Conservation (phyloP, 2,113 vertebrate genomes). For the Argyrosomus japonicus region DNA sequence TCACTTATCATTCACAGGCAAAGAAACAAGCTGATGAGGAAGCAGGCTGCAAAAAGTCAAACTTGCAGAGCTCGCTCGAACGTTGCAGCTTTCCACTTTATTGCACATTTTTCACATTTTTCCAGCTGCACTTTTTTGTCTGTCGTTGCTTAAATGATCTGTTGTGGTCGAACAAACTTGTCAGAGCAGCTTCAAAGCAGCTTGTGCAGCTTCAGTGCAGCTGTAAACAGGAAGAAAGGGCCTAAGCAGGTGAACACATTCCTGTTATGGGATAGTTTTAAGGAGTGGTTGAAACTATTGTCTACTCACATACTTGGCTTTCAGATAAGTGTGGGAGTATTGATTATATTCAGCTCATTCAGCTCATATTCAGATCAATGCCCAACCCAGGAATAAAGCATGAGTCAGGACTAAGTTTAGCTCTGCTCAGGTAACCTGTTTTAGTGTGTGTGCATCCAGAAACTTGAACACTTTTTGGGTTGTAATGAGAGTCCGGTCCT, state of each 20-base stretch:
- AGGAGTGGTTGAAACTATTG: slow-evolving; percentile 61
- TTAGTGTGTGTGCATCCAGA: background rate
- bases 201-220: background rate
- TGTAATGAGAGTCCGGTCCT: background rate
- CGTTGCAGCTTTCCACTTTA: background rate
- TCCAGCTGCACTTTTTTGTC: background rate
- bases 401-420: no score
- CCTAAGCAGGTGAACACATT: slow-evolving; percentile 42
- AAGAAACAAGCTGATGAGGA: background rate
- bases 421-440: background rate
- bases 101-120: background rate
- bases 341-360: slow-evolving; percentile 18
- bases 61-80: background rate
- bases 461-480: background rate
- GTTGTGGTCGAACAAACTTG: background rate
- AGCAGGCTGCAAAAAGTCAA: background rate
- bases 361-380: no score
- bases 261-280: slow-evolving; percentile 45
- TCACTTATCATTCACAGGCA: background rate
- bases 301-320: slow-evolving; percentile 24
- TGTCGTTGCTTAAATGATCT: no score
- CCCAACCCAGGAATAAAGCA: background rate
- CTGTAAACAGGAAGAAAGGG: background rate
- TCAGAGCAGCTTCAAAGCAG: no score
- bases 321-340: slow-evolving; percentile 3